Evolutionary conservation across 1,140 invertebrate genomes (phyloP).

Genomic region (Bombus impatiens): DNA sequence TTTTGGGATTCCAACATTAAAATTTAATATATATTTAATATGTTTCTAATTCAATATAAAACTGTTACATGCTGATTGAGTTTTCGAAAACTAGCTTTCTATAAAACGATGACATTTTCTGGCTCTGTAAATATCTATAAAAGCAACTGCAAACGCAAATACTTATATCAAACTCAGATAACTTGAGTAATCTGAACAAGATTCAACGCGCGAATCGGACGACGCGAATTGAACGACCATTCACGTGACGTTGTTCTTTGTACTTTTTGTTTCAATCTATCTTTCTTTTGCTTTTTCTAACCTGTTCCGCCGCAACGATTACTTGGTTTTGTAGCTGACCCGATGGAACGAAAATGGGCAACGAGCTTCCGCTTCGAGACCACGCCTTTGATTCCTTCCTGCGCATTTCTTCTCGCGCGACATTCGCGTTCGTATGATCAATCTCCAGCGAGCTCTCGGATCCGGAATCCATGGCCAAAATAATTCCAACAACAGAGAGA

Average conservation of each 20-base stretch:
- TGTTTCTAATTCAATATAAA: neutral
- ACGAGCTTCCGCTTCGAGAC: neutral
- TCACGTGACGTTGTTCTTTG: slow-evolving; percentile 36
- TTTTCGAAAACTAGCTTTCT: neutral
- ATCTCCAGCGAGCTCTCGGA: slow-evolving; percentile 15
- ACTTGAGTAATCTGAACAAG: neutral
- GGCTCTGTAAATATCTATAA: too few relatives aligned
- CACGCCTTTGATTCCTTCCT: neutral
- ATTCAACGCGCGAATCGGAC: neutral
- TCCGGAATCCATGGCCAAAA: slow-evolving; percentile 9
- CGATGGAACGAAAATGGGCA: slow-evolving; percentile 9
- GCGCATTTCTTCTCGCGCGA: neutral
- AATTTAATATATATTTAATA: too few relatives aligned
- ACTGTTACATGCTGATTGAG: neutral
- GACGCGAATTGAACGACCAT: slow-evolving; percentile 26
- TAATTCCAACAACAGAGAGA: neutral
- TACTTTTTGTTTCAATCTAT: neutral
- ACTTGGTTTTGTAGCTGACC: slow-evolving; percentile 31
- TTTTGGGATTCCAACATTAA: too few relatives aligned
- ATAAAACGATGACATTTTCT: neutral
- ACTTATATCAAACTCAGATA: neutral
- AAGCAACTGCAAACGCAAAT: too few relatives aligned
- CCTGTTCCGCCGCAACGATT: slow-evolving; percentile 49
- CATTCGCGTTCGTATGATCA: neutral
- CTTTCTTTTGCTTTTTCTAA: slow-evolving; percentile 41